Conservation (phyloP, 2,888 invertebrate genomes). For the Dusona sp. region DNA sequence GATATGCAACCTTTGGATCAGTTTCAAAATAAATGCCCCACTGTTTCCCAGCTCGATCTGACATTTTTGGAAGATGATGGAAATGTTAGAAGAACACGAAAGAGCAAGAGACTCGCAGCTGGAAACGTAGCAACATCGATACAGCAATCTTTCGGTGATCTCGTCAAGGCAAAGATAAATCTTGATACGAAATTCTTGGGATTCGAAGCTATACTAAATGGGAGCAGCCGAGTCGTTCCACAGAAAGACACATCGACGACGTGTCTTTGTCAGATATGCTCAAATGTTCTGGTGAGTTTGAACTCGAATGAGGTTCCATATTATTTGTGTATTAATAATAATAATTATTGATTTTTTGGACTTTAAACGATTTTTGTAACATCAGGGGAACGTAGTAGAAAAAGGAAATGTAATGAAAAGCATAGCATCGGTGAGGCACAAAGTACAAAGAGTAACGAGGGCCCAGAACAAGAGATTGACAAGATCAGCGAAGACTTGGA, state of each 20-base stretch:
- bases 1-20: slow-evolving; percentile 47
- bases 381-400: slow-evolving; percentile 64
- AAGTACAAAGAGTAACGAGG: slow-evolving; percentile 61
- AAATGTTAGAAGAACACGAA: slow-evolving; percentile 51
- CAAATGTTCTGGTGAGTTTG: slow-evolving; percentile 73
- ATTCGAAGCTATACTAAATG: slow-evolving; percentile 76
- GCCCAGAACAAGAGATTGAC: slow-evolving; percentile 64
- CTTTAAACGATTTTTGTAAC: not conserved
- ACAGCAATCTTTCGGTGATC: slow-evolving; percentile 74
- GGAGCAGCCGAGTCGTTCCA: slow-evolving; percentile 19
- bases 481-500: slow-evolving; percentile 65
- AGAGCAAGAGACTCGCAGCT: slow-evolving; percentile 66
- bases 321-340: not conserved
- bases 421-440: slow-evolving; percentile 62
- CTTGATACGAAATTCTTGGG: slow-evolving; percentile 79
- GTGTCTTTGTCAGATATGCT: slow-evolving; percentile 76
- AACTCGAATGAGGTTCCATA: not conserved
- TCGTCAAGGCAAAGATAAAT: slow-evolving; percentile 79
- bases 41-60: slow-evolving; percentile 66
- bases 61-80: slow-evolving; percentile 61
- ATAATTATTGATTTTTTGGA: slow-evolving; percentile 5
- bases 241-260: slow-evolving; percentile 48
- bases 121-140: slow-evolving; percentile 58
- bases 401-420: slow-evolving; percentile 61
- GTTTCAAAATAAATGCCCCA: slow-evolving; percentile 36